Evolutionary conservation across 2,888 invertebrate genomes (phyloP).

Genomic region (Aspidiotus destructor): DNA sequence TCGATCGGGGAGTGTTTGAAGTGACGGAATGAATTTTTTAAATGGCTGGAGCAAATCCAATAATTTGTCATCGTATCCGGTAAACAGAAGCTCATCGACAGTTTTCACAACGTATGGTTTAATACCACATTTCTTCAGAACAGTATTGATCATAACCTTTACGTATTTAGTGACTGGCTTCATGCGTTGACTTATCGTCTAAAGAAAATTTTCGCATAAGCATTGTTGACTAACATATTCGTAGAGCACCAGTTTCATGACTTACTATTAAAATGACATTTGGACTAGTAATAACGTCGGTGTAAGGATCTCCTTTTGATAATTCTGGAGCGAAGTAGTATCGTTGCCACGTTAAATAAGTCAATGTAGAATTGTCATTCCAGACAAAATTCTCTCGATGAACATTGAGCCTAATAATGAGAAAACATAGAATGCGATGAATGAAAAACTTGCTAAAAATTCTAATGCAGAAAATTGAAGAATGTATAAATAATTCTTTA

Average conservation of each 20-base stretch:
- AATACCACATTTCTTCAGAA: constrained; percentile 36
- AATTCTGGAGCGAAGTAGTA: constrained; percentile 62
- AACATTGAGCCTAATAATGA: constrained; percentile 5
- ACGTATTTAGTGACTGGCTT: neutral
- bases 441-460: neutral
- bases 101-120: constrained; percentile 52
- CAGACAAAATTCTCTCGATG: constrained; percentile 42
- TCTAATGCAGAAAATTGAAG: neutral
- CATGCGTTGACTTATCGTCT: neutral
- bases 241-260: too few relatives aligned
- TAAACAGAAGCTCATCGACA: constrained; percentile 61
- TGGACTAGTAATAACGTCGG: too few relatives aligned
- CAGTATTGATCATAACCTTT: neutral
- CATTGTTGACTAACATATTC: too few relatives aligned
- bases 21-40: constrained; percentile 39
- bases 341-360: constrained; percentile 61
- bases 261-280: too few relatives aligned
- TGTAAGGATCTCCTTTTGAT: constrained; percentile 51
- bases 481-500: neutral
- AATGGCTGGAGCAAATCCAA: constrained; percentile 50
- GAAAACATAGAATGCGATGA: neutral
- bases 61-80: constrained; percentile 68
- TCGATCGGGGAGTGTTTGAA: constrained; percentile 57
- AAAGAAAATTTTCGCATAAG: neutral
- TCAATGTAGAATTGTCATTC: constrained; percentile 61